Conservation (phyloP, 2,888 invertebrate species). For the Philereme transversata region DNA sequence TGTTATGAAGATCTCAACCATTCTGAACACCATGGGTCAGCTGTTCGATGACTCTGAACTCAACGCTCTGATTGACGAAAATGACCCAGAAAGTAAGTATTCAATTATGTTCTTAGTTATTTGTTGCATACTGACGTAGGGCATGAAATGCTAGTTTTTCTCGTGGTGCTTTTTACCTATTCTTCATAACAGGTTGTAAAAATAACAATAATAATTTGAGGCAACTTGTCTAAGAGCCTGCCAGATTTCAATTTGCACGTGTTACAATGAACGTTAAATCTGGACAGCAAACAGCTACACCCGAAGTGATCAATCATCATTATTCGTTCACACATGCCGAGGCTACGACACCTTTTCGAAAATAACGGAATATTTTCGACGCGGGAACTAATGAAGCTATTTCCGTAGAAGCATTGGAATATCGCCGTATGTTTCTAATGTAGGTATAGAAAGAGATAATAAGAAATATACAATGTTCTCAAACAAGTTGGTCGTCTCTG, state of each 20-base stretch:
- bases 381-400: conserved; percentile 70
- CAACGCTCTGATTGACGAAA: conserved; percentile 93
- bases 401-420: conserved; percentile 52
- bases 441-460: no score
- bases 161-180: no score
- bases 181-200: no score
- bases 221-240: conserved; percentile 4
- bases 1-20: conserved; percentile 94
- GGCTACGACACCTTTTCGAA: conserved; percentile 61
- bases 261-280: conserved; percentile 40
- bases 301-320: conserved; percentile 54
- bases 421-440: conserved; percentile 27
- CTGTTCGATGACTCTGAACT: conserved; percentile 96
- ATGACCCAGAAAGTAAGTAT: conserved; percentile 92
- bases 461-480: no score
- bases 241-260: conserved; percentile 26
- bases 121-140: no score
- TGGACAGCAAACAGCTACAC: conserved; percentile 48
- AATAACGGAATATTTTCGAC: conserved; percentile 74
- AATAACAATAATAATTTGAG: not conserved
- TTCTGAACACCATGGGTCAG: conserved; percentile 97
- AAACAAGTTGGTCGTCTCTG: no score
- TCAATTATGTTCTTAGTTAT: no score
- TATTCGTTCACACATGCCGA: conserved; percentile 50
- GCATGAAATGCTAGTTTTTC: no score